Conservation (phyloP, 2,797 vertebrate species). For the Arremon brunneinucha region DNA sequence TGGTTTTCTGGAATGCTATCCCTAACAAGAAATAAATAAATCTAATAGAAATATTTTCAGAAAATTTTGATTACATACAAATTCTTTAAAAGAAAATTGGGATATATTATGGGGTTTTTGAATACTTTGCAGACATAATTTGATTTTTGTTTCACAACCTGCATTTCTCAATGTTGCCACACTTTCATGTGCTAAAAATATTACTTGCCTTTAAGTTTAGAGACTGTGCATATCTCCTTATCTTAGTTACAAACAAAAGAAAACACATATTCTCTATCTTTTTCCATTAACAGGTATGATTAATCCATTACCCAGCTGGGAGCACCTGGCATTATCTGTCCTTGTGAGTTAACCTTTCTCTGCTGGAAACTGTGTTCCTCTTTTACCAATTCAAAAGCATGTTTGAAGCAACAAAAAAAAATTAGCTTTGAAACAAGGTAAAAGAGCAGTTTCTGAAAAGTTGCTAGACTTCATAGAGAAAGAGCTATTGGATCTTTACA, state of each 20-base stretch:
- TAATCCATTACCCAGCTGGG: conserved; percentile 80
- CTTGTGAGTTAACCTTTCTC: conserved; percentile 80
- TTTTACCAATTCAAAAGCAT: conserved; percentile 74
- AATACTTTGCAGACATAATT: neutral
- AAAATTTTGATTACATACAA: neutral
- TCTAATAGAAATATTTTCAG: neutral
- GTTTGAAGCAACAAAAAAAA: conserved; percentile 63
- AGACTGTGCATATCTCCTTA: neutral
- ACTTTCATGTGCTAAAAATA: neutral
- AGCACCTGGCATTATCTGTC: conserved; percentile 69
- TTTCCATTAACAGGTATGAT: conserved; percentile 66
- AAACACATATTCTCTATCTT: neutral
- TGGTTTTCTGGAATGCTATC: neutral
- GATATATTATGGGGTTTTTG: neutral
- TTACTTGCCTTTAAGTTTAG: neutral
- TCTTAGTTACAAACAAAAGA: neutral
- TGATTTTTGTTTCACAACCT: neutral
- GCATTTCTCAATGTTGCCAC: neutral
- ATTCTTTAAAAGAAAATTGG: neutral
- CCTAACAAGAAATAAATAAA: neutral
- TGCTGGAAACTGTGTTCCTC: conserved; percentile 76
- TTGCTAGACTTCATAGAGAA: neutral
- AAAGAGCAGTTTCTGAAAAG: neutral
- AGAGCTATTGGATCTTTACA: neutral
- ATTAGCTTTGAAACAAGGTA: conserved; percentile 52